A percentile compares a stretch with the other conserved stretches of the same genome.
Evolutionary conservation across 2,113 vertebrate species (phyloP).

Genomic region (Anoplopoma fimbria): DNA sequence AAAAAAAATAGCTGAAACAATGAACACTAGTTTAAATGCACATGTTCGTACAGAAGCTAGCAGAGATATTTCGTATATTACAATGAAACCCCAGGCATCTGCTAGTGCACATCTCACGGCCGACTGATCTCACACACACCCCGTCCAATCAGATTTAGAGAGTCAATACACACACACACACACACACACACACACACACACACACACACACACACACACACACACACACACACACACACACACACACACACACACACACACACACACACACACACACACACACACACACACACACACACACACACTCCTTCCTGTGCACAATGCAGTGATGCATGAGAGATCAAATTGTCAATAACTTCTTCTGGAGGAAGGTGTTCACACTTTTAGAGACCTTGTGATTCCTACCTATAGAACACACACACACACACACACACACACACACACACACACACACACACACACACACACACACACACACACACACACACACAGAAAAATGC

Average conservation of each 20-base stretch:
- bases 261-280: background rate
- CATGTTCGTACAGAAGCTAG: too few relatives aligned
- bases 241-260: background rate
- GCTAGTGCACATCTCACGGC: background rate
- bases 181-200: background rate
- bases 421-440: background rate
- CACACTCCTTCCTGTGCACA: background rate
- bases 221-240: background rate
- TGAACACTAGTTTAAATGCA: too few relatives aligned
- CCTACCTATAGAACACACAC: background rate
- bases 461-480: background rate
- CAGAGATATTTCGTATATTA: background rate
- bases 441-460: background rate
- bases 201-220: background rate
- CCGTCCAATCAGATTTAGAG: constrained; percentile 24
- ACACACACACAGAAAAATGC: background rate
- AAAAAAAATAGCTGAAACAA: too few relatives aligned
- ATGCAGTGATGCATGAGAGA: background rate
- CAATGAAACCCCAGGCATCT: background rate
- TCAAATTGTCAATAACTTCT: constrained; percentile 11
- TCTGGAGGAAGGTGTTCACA: background rate
- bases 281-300: background rate
- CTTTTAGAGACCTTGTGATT: background rate
- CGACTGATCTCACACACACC: background rate
- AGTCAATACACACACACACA: background rate